A percentile compares a stretch with the other conserved stretches of the same genome.
Conservation (phyloP, 2,113 vertebrate species). For the Emydura subglobosa region DNA sequence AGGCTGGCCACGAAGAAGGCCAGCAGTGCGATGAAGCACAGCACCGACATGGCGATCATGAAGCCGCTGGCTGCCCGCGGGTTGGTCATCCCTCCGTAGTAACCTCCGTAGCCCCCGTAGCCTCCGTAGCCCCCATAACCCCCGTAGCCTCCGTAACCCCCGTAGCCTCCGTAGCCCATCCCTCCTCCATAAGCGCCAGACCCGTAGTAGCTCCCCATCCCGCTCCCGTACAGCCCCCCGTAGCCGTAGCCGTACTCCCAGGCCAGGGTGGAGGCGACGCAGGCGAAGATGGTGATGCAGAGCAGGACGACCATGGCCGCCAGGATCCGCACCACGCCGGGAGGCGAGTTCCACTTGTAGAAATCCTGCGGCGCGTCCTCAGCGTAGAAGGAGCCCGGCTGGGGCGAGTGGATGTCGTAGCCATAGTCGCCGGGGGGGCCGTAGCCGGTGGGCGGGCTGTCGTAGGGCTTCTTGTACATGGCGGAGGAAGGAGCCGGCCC, state of each 20-base stretch:
- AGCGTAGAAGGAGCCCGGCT: constrained; percentile 79
- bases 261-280: constrained; percentile 88
- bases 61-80: constrained; percentile 86
- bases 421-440: constrained; percentile 69
- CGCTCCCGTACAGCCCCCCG: background rate
- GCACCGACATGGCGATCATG: constrained; percentile 87
- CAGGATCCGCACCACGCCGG: constrained; percentile 83
- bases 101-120: constrained; percentile 41
- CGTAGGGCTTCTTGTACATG: constrained; percentile 77
- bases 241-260: constrained; percentile 87
- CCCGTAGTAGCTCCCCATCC: constrained; percentile 53
- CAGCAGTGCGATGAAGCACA: constrained; percentile 84
- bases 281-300: constrained; percentile 87
- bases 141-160: constrained; percentile 60
- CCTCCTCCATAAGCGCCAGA: constrained; percentile 6
- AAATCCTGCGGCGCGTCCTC: constrained; percentile 84
- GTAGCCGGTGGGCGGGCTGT: constrained; percentile 60
- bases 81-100: constrained; percentile 82
- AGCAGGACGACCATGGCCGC: constrained; percentile 76
- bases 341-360: constrained; percentile 87
- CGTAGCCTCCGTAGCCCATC: constrained; percentile 72
- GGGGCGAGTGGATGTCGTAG: constrained; percentile 49
- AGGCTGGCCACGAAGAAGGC: constrained; percentile 83
- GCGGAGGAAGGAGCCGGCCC: background rate
- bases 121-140: constrained; percentile 13